phyloP scores from a whole-genome alignment of 2,888 invertebrate genomes.

The Drosophila pseudotalamancana region DNA sequence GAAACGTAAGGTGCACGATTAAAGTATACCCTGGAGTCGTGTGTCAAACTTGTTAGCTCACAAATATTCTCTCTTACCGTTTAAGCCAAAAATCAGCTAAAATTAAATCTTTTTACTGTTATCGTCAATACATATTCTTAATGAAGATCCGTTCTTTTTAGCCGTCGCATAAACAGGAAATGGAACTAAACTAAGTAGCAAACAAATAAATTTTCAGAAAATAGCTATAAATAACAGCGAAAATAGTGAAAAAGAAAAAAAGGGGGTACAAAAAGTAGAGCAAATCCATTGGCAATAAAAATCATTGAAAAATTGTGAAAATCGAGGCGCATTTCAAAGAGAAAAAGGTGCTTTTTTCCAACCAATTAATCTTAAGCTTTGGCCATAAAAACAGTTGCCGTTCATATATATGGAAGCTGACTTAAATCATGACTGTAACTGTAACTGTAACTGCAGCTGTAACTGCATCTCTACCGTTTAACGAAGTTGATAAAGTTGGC shows the following conservation, averaged over 20 bases:
- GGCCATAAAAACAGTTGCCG: constrained; percentile 36
- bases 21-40: no score
- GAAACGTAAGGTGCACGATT: no score
- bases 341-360: constrained; percentile 10
- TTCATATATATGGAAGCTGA: constrained; percentile 16
- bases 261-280: background rate
- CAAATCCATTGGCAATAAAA: background rate
- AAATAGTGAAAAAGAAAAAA: background rate
- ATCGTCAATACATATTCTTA: no score
- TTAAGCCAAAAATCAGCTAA: no score
- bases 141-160: no score
- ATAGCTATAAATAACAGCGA: background rate
- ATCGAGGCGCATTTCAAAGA: background rate
- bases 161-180: no score
- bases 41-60: no score
- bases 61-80: no score
- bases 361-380: constrained; percentile 53
- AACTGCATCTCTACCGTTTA: constrained; percentile 15
- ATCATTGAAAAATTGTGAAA: background rate
- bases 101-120: no score
- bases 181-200: no score
- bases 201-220: no score
- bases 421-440: constrained; percentile 46
- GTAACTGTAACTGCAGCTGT: constrained; percentile 6
- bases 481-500: constrained; percentile 41